A percentile compares a stretch with the other conserved stretches of the same genome.
Evolutionary conservation across 1,140 invertebrate species (phyloP).

Genomic region (Ips typographus): DNA sequence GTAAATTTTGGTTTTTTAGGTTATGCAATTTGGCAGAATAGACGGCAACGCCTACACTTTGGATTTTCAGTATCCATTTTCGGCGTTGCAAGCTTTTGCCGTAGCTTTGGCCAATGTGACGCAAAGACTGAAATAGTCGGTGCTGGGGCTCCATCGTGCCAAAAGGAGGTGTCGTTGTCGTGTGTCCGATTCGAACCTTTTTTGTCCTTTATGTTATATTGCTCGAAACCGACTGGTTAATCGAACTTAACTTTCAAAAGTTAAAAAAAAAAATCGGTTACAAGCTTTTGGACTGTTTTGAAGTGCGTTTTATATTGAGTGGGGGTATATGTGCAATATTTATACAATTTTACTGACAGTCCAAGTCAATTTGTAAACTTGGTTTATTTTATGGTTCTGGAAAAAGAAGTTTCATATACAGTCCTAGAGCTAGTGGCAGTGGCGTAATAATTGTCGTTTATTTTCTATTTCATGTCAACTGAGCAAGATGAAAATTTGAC

Average conservation of each 20-base stretch:
- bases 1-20: conserved; percentile 61
- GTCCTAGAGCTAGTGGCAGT: no score
- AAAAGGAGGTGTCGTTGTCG: conserved; percentile 2
- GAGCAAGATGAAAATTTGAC: no score
- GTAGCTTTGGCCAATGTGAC: conserved; percentile 98
- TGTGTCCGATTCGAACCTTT: conserved; percentile 7
- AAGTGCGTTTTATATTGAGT: no score
- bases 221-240: not conserved
- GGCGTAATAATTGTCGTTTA: no score
- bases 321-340: no score
- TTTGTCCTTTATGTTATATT: conserved; percentile 10
- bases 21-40: conserved; percentile 99
- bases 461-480: no score
- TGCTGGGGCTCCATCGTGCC: conserved; percentile 8
- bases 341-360: no score
- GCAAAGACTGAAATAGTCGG: conserved; percentile 87
- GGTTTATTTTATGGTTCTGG: no score
- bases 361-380: no score
- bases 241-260: not conserved
- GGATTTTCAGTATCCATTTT: conserved; percentile 99
- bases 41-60: conserved; percentile 98
- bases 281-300: no score
- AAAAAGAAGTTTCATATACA: no score
- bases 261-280: no score
- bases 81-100: conserved; percentile 96